Evolutionary conservation across 2,888 invertebrate species (phyloP), one percentile per base, ranked within the genome.

Genomic region (Drosophila parthenogenetica): DNA sequence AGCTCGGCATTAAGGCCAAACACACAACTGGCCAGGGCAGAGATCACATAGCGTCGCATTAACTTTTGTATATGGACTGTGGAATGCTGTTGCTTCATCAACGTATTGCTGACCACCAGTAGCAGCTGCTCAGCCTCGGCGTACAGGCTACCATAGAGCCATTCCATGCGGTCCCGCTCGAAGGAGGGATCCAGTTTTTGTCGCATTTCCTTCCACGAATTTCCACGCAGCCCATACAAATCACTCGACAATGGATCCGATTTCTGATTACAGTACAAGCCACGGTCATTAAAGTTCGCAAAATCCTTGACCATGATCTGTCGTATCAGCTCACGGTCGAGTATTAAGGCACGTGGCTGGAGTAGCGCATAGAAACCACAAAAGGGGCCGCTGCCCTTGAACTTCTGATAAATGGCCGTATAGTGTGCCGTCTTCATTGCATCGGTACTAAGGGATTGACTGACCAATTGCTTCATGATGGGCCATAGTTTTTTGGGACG

Each of bases 221-320:
- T 79, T 29, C 91, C 92, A 40, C 93, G 91, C 76, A 92, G 64
- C 3, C 90, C 90, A 46, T 93, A 92, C 14, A 93, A 67, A 80
- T 93, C 91, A 0, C 84, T 91, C 0, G 92, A 91, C 37, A 93
- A 51, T 0, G 93, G 93, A 81, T 93, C 93, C 35, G 88, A 77
- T 17, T 89, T 86, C 42, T 85, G 88, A 59, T 92, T 92, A 37
- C 88, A 86, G 61, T 90, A 92, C 46, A 90, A 69, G 2, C 91
- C 92, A 5, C 92, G 92, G 81, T 91, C 91, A 35, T 90, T 90
- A 39, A 92, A 92, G 50, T 90, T 90, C 54, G 83, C 85, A 51
- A 92, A 92, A 64, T 92, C 91, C 73, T 90, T 92, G 3, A 92
- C 86, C 59, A 92, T 81, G 22, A 92, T 90, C 51, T 87, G 89